These are phyloP conservation scores for Agrilus biguttatus DNA, from an alignment of 2,888 invertebrate species.

Conservation along the genomic window DNA sequence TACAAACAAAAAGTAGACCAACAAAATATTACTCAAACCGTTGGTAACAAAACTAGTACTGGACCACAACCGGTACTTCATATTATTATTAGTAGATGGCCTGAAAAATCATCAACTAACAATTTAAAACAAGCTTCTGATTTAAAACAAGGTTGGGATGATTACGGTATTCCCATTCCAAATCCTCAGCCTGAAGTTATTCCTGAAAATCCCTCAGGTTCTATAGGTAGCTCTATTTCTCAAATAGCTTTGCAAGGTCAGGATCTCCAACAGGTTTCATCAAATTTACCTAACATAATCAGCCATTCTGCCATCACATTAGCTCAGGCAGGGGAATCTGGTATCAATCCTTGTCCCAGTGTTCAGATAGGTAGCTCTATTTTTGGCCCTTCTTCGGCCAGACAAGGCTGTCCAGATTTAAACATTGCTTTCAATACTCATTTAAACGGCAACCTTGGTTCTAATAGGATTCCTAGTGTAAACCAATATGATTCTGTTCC, in stretches of 20 bases:
- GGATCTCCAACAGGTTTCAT: not conserved
- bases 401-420: constrained; percentile 53
- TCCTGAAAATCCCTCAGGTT: constrained; percentile 6
- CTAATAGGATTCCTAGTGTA: constrained; percentile 16
- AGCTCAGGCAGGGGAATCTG: too few relatives aligned
- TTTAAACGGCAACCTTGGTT: constrained; percentile 42
- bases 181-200: constrained; percentile 21
- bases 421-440: constrained; percentile 58
- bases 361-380: constrained; percentile 40
- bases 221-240: constrained; percentile 19
- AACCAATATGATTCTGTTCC: constrained; percentile 26
- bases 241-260: constrained; percentile 18
- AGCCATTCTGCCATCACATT: too few relatives aligned
- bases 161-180: constrained; percentile 23
- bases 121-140: constrained; percentile 21
- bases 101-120: constrained; percentile 33
- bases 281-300: too few relatives aligned
- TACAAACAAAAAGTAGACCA: constrained; percentile 12
- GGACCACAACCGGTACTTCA: constrained; percentile 20
- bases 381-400: constrained; percentile 40
- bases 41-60: constrained; percentile 2
- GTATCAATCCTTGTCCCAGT: constrained; percentile 32
- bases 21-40: not conserved
- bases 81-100: constrained; percentile 39
- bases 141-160: constrained; percentile 27